These are phyloP conservation scores for Leucophenga montana DNA, from an alignment of 2,888 invertebrate genomes.

Conservation along the genomic window DNA sequence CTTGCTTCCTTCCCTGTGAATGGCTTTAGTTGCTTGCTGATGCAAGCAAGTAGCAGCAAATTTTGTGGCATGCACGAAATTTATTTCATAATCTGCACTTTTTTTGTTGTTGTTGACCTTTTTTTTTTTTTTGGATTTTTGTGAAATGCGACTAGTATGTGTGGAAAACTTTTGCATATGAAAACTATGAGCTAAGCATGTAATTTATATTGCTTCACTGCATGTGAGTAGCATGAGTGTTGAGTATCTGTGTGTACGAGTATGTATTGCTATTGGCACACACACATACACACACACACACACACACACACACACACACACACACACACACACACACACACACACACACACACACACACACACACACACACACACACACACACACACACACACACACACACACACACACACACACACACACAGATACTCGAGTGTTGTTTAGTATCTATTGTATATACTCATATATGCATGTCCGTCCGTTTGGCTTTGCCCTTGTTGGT, in stretches of 20 bases:
- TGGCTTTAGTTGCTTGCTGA: constrained; percentile 37
- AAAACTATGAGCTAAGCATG: constrained; percentile 65
- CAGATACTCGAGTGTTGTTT: no score
- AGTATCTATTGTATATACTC: no score
- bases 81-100: constrained; percentile 62
- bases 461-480: neutral
- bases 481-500: constrained; percentile 4
- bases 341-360: no score
- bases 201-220: constrained; percentile 57
- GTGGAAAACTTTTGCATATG: constrained; percentile 52
- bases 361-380: no score
- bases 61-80: constrained; percentile 63
- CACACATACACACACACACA: no score
- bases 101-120: neutral
- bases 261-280: constrained; percentile 8
- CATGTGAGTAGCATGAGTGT: neutral
- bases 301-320: no score
- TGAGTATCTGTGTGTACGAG: no score
- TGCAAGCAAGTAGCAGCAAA: constrained; percentile 47
- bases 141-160: no score
- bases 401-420: no score
- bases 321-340: no score
- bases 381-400: no score
- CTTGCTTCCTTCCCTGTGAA: neutral
- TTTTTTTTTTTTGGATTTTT: constrained; percentile 16